Percentiles rank a stretch among this genome's conserved stretches.
These are phyloP conservation scores for Boloria selene DNA, from an alignment of 2,888 invertebrate species.

Conservation along the genomic window DNA sequence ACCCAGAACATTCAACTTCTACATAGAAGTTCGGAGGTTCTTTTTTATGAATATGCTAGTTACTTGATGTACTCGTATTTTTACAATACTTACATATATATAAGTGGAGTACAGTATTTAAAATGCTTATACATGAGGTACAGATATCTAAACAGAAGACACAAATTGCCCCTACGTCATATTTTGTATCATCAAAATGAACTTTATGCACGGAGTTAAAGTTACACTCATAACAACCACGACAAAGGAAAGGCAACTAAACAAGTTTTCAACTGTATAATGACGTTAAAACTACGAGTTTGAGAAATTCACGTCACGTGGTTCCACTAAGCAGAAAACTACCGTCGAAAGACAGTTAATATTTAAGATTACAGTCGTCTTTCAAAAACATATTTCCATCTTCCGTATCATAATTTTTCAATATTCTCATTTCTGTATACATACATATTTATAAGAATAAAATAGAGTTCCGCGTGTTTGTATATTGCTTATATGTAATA, in stretches of 20 bases:
- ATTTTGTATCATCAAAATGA: not conserved
- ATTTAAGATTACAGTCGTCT: not conserved
- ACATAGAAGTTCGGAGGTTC: too few species aligned
- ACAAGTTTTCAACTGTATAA: slow-evolving; percentile 15
- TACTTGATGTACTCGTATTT: too few species aligned
- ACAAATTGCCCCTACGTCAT: not conserved
- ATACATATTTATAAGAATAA: too few species aligned
- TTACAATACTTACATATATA: too few species aligned
- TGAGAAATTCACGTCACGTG: slow-evolving; percentile 11
- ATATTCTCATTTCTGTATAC: too few species aligned
- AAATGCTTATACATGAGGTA: not conserved
- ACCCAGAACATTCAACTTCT: too few species aligned
- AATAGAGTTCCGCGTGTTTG: too few species aligned
- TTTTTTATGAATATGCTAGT: too few species aligned
- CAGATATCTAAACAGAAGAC: not conserved
- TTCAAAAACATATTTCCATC: not conserved
- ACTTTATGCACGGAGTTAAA: not conserved
- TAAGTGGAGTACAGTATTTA: not conserved
- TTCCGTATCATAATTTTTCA: too few species aligned
- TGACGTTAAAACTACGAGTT: slow-evolving; percentile 7
- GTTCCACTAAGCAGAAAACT: not conserved
- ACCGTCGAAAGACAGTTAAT: slow-evolving; percentile 1
- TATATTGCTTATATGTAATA: too few species aligned
- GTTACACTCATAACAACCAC: slow-evolving; percentile 14
- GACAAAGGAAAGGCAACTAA: slow-evolving; percentile 19